Evolutionary conservation across 2,113 vertebrate genomes (phyloP).

Genomic region (Ptyas mucosa): DNA sequence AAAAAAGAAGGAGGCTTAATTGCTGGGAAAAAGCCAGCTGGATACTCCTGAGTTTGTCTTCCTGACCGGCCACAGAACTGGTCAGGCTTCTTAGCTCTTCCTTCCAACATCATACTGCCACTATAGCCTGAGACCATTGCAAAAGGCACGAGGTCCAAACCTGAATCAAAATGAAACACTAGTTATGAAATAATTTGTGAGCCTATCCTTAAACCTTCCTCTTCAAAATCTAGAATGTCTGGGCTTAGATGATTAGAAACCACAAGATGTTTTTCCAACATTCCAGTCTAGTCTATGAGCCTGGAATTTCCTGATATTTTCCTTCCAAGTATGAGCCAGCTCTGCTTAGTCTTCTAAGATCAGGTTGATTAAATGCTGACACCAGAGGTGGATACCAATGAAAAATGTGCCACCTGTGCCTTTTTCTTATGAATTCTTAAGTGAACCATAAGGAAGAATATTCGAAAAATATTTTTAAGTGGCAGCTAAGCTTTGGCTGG

Average conservation of each 20-base stretch:
- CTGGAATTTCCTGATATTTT: not conserved
- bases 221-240: not conserved
- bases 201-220: not conserved
- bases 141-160: not conserved
- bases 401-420: not conserved
- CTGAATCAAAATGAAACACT: not conserved
- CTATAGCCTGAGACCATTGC: not conserved
- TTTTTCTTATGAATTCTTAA: not conserved
- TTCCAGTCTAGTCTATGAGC: not conserved
- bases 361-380: not conserved
- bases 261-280: not conserved
- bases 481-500: not conserved
- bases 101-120: not conserved
- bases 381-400: not conserved
- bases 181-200: not conserved
- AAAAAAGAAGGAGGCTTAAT: not conserved
- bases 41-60: not conserved
- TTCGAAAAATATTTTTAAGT: not conserved
- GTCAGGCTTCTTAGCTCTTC: not conserved
- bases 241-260: not conserved
- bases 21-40: not conserved
- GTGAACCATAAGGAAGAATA: not conserved
- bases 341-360: not conserved
- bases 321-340: not conserved
- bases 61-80: not conserved